Base-by-base conservation (phyloP, 2,797 vertebrate species). In the Sibirionetta formosa region DNA sequence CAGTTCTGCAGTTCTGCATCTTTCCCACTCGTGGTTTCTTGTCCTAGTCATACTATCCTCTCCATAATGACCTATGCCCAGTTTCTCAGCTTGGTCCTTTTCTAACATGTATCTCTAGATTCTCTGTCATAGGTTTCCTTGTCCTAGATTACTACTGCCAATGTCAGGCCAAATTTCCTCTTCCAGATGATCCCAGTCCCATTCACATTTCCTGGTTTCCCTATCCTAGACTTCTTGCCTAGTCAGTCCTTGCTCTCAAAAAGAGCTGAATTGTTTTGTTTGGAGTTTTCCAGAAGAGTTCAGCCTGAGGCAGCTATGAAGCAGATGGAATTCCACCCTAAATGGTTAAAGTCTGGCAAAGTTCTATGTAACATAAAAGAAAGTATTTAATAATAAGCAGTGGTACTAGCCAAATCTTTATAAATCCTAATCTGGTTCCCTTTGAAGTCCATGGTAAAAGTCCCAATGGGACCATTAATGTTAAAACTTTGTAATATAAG, bases 391-490 rank as follows among this genome's bases (percentile, higher is more conserved):
- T 96, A 94, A 91, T 36, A 88, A 91, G 35, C 70, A 72, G 10
- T 35, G 31, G 22, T 58, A 69, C 54, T 75, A 72, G 70, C 58
- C 80, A 94, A 95, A 94, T 88, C 35, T 64, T 40, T 86, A 42
- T 79, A 86, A 95, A 93, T 91, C 90, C 54, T 90, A 91, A 88
- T 82, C 80, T 88, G 38, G 5, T 65, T 94, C 31, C 22, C 77
- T 97, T 96, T 97, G 96, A 97, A 91, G 96, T 93, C 31, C 66
- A 40, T 57, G 56, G 35, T 86, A 94, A 90, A 93, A 94, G 64
- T 42, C 70, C 58, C 80, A 91, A 29, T 79, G 64, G 31, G 75
- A 66, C 56, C 44, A 91, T 90, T 96, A 82, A 80, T 70, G 94
- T 86, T 84, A 90, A 90, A 86, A 84, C 87, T 78, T 88, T 86